A percentile compares a stretch with the other conserved stretches of the same genome.
These are phyloP conservation scores for Thaumatotibia leucotreta DNA, from an alignment of 1,140 invertebrate genomes.

Conservation along the genomic window DNA sequence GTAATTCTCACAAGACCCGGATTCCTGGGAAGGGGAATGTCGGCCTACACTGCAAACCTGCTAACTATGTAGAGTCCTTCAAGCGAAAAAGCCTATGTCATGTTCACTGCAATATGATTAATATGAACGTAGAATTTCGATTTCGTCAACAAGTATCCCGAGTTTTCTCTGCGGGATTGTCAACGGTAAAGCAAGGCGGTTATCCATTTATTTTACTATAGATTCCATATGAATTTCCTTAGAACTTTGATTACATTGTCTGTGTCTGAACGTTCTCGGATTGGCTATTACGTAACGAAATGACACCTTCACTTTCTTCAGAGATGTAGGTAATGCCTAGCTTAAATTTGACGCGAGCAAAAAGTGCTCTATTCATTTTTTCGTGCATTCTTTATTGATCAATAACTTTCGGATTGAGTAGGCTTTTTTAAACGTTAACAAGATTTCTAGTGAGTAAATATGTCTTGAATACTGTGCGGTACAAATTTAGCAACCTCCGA, in stretches of 20 bases:
- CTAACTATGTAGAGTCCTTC: not conserved
- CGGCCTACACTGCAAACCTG: conserved; percentile 17
- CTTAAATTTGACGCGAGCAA: not conserved
- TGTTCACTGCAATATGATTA: not conserved
- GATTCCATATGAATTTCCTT: not conserved
- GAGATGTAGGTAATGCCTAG: conserved; percentile 7
- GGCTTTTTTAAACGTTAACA: not conserved
- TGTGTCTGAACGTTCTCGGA: not conserved
- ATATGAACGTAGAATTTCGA: not conserved
- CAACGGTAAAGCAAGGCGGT: not conserved
- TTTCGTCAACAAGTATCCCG: not conserved
- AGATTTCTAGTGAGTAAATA: not conserved
- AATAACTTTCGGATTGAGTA: conserved; percentile 2
- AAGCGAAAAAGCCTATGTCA: not conserved
- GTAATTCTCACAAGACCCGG: conserved; percentile 25
- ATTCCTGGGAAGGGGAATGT: conserved; percentile 31
- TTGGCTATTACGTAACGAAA: not conserved
- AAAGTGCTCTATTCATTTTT: not conserved
- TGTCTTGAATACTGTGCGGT: not conserved
- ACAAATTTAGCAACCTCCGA: not conserved
- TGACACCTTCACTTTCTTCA: conserved; percentile 12
- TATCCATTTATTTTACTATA: not conserved
- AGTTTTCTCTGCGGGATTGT: not conserved
- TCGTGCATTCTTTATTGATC: not conserved
- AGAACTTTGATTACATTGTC: not conserved